These are phyloP conservation scores for Ardeotis arabs DNA, from an alignment of 2,113 vertebrate genomes.

Conservation along the genomic window DNA sequence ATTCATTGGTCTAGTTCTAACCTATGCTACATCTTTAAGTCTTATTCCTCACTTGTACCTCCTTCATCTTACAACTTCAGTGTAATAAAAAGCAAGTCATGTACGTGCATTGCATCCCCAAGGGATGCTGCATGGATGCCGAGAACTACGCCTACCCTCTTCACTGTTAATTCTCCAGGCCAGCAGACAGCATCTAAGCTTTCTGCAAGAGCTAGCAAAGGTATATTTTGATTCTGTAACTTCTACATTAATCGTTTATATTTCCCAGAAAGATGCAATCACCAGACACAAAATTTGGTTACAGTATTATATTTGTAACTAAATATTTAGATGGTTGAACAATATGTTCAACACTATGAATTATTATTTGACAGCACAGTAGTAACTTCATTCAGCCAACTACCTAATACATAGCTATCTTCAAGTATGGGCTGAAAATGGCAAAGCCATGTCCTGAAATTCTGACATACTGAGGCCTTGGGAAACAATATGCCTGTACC, in stretches of 20 bases:
- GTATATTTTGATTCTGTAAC: background rate
- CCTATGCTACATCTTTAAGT: background rate
- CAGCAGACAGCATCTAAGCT: background rate
- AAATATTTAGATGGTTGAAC: background rate
- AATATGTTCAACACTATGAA: background rate
- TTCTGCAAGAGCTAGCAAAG: background rate
- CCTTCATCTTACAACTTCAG: background rate
- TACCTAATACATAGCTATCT: background rate
- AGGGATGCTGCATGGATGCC: accelerated
- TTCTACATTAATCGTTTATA: background rate
- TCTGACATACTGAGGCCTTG: background rate
- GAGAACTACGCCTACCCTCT: background rate
- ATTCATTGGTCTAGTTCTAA: background rate
- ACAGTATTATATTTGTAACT: background rate
- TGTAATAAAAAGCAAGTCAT: background rate
- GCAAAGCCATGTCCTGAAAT: background rate
- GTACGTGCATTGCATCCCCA: background rate
- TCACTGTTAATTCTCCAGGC: background rate
- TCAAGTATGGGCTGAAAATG: background rate
- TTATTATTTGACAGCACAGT: background rate
- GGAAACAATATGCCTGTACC: background rate
- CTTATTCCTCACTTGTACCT: background rate
- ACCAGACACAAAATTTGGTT: background rate
- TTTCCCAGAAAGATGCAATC: background rate
- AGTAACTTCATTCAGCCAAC: background rate